Conservation (phyloP, 2,888 invertebrate species). For the Drosophila ustulata region DNA sequence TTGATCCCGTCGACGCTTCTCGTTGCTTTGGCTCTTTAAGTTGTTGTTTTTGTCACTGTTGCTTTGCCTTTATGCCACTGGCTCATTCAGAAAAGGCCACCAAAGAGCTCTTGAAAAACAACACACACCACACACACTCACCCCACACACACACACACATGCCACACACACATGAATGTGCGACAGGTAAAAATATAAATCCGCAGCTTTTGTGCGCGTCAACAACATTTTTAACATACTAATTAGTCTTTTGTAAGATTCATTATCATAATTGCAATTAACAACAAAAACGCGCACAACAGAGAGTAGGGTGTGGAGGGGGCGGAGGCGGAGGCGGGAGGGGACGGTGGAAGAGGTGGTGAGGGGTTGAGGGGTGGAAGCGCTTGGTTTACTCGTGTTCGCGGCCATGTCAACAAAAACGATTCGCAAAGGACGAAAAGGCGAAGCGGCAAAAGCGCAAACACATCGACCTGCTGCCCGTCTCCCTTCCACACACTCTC, state of each 20-base stretch:
- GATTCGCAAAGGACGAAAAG: conserved; percentile 28
- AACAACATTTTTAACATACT: conserved; percentile 78
- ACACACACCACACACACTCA: conserved; percentile 25
- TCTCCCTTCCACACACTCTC: neutral
- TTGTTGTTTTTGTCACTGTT: conserved; percentile 32
- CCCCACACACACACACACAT: conserved; percentile 14
- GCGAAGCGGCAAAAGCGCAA: conserved; percentile 4
- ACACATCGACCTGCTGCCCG: conserved; percentile 20
- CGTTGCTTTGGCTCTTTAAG: conserved; percentile 19
- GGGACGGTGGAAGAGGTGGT: neutral
- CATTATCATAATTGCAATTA: conserved; percentile 81
- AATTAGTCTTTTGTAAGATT: conserved; percentile 79
- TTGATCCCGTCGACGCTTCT: conserved; percentile 34
- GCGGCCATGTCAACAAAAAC: conserved; percentile 61
- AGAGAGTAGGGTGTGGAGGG: neutral
- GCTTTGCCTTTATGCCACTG: conserved; percentile 38
- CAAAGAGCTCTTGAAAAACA: conserved; percentile 58
- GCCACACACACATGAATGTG: conserved; percentile 22
- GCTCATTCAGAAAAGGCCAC: conserved; percentile 42
- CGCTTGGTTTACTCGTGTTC: conserved; percentile 31
- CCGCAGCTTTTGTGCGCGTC: conserved; percentile 59
- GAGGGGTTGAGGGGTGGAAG: neutral
- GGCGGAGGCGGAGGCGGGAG: neutral
- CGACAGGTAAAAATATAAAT: conserved; percentile 59
- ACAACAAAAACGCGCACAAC: conserved; percentile 65